Evolutionary conservation across 1,140 invertebrate genomes (phyloP), one percentile per base, ranked within the genome.

Genomic region (Liolophura sinensis): DNA sequence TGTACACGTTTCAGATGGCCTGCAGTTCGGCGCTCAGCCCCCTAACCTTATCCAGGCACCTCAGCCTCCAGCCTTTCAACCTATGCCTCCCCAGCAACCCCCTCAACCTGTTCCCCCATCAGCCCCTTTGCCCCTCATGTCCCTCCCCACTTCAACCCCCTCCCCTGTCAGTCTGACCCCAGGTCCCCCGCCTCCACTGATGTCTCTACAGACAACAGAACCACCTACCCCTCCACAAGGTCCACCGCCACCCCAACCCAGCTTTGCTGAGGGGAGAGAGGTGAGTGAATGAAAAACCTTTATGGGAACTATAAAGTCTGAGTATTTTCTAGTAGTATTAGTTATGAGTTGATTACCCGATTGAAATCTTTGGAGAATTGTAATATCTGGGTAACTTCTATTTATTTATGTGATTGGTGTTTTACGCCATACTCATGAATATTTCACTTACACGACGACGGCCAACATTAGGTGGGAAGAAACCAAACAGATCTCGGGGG

Each of bases 211-310:
- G 31, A 9, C 31, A 4, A 18, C 20, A 59, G 18, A 52, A 16
- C 16, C 65, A 67, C 57, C 54, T 47, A 56, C 51, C 27, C 62
- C 62, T 48, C 67, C 63, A 18, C 62, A 63, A 31, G 50, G 59
- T 16, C 57, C 71, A 15, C 62, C 62, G 18, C 27, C 46, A 18
- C 65, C 60, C n/a, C 65, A 59, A 51, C 50, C 24, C 16, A 59
- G 60, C 20, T n/a, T 22, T 40, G 18, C 54, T 58, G 24, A 56
- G 20, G 54, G 48, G 18, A 58, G 56, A 56, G 58, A 56, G 25
- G 49, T 48, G 25, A 54, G 40, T 16, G 55, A 48, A 58, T 54
- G 57, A 25, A 25, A 48, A 12, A 48, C 48, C 20, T 56, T 64
- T 51, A 52, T 46, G 11, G 52, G 57, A 40, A 52, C 11, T 22